Base-by-base conservation (phyloP, 2,888 invertebrate genomes). In the Nycteola revayana region DNA sequence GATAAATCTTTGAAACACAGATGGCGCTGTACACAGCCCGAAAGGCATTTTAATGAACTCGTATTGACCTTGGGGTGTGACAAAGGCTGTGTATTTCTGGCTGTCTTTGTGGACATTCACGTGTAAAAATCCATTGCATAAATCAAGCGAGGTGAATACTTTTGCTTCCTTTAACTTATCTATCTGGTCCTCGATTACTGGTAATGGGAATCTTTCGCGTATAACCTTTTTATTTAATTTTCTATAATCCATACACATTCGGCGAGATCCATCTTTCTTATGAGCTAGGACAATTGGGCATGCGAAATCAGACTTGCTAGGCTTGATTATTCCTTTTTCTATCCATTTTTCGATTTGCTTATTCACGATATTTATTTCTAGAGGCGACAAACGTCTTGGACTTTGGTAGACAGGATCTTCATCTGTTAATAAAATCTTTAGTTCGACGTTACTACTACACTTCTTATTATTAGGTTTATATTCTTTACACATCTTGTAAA, bases 1-100 rank as follows among this genome's bases (percentile, higher is more conserved):
- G 26, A 36, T 36, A 9, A 27, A 7, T 11, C 27, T 30, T 27
- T 36, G 36, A 5, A 31, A 36, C 1, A 31, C 30, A 0, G 31
- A 14, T 10, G 31, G 31, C 7, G 9, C 31, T 7, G 26, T 36
- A 11, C 23, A 17, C 9, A 36, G 5, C 0, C 36, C 31, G 9
- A 36, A 36, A 4, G 36, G 36, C 36, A 36, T 36, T 7, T 23
- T 26, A 5, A 23, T 10, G 18, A 8, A 36, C 4, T 36, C 36
- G 8, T 21, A 36, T 22, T 30, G 30, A 1, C 36, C 36, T 10
- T 36, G 30, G 7, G 8, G 9, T 9, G 36, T 36, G 10, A 36
- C 27, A 11, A 36, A 36, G 1, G 36, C 30, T 10, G 36, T 36
- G 10, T 31, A 31, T 7, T 30, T 25, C 8, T 25, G 17, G 18